These are phyloP conservation scores for Andrena chrysosceles DNA, from an alignment of 2,888 invertebrate genomes.

Conservation along the genomic window DNA sequence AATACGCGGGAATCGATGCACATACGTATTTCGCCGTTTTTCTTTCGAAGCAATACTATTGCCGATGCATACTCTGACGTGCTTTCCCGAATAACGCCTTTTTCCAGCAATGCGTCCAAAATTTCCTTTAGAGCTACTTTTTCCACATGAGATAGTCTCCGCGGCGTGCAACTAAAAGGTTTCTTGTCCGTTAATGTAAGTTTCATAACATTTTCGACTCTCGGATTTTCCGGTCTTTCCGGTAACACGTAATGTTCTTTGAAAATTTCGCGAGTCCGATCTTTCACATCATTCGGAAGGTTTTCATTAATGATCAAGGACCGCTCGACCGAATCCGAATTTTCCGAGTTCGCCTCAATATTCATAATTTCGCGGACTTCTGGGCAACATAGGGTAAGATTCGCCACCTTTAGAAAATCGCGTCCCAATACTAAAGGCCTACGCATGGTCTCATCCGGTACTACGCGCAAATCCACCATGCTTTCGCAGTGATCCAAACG, in stretches of 20 bases:
- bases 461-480: background rate
- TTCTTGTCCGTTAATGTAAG: background rate
- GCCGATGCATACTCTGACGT: background rate
- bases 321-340: background rate
- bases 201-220: background rate
- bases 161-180: background rate
- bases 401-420: background rate
- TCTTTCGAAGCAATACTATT: background rate
- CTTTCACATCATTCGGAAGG: background rate
- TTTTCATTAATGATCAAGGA: background rate
- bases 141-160: background rate
- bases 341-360: background rate
- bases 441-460: background rate
- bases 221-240: background rate
- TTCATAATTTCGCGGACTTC: background rate
- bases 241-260: background rate
- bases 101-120: background rate
- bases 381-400: too few relatives aligned
- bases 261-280: background rate
- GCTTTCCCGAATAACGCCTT: constrained; percentile 3
- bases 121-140: constrained; percentile 14
- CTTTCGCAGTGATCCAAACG: background rate
- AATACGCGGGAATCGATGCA: background rate
- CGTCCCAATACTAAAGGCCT: background rate
- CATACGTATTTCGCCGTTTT: background rate